Conservation (phyloP, 2,113 vertebrate genomes). For the Oncorhynchus mykiss region DNA sequence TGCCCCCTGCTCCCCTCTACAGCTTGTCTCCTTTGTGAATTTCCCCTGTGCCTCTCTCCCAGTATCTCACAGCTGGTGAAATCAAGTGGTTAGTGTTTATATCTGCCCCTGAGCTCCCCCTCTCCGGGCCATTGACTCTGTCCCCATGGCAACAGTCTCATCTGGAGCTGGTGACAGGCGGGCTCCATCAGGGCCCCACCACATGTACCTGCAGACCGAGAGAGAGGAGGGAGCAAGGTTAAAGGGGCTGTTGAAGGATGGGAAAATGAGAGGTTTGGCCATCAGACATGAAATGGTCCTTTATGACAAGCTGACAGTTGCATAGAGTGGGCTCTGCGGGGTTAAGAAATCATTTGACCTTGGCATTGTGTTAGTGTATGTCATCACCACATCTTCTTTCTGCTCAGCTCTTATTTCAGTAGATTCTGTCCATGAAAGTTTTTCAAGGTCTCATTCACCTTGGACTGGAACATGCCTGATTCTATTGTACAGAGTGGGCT, state of each 20-base stretch:
- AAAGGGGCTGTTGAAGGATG: slow-evolving; percentile 38
- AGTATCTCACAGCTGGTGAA: slow-evolving; percentile 65
- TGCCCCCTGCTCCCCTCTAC: slow-evolving; percentile 25
- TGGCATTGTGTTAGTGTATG: slow-evolving; percentile 49
- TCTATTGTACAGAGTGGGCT: slow-evolving; percentile 10
- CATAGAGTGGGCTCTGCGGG: slow-evolving; percentile 30
- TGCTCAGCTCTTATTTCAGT: slow-evolving; percentile 26
- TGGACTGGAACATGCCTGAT: slow-evolving; percentile 28
- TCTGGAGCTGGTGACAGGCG: slow-evolving; percentile 65
- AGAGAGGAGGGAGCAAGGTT: slow-evolving; percentile 55
- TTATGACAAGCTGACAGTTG: slow-evolving; percentile 36
- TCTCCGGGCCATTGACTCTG: slow-evolving; percentile 69
- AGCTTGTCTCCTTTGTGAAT: slow-evolving; percentile 46
- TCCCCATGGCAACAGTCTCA: slow-evolving; percentile 80
- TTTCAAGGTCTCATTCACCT: slow-evolving; percentile 50
- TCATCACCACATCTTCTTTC: slow-evolving; percentile 28
- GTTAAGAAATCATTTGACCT: slow-evolving; percentile 42
- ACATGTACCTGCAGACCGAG: slow-evolving; percentile 51
- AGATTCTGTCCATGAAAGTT: slow-evolving; percentile 40
- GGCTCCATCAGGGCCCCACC: slow-evolving; percentile 45
- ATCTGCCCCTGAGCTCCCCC: slow-evolving; percentile 63
- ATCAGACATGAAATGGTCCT: slow-evolving; percentile 35
- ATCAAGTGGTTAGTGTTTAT: slow-evolving; percentile 69
- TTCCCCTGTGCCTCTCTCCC: slow-evolving; percentile 20
- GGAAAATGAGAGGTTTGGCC: slow-evolving; percentile 34